Evolutionary conservation across 2,113 vertebrate genomes (phyloP), one percentile per base, ranked within the genome.

Genomic region (Ellobius talpinus): DNA sequence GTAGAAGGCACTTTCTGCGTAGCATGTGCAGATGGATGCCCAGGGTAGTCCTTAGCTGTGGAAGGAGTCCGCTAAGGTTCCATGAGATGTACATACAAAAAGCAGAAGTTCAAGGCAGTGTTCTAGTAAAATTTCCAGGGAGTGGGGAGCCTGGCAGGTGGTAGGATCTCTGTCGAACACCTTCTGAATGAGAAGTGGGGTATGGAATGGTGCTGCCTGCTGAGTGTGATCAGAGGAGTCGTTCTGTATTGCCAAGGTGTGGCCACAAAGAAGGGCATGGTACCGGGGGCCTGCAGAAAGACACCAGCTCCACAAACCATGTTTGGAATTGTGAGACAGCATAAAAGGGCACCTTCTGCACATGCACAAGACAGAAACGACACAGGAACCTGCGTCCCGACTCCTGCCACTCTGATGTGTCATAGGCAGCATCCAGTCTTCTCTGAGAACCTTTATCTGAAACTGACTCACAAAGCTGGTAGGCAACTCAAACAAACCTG

Each of bases 61-160:
- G 26, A 39, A 50, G 55, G 42, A 76, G 47, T 70, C 63, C 84
- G 61, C 0, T 3, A 47, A 70, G 87, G 50, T 72, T 58, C 33
- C 31, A 0, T 50, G 50, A 86, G 82, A 45, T 66, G 31, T 4
- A 45, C 26, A 74, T 39, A 87, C 36, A 61, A 31, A 70, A n/a
- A 66, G 29, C 45, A 74, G 45, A 79, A 96, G 87, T 82, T 96
- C 81, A 82, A 87, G 86, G 81, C 76, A 50, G 23, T 11, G 12
- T 68, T 87, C 68, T 63, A 16, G 58, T 65, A n/a, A 90, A 90
- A 76, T 63, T 81, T 65, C 87, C 58, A 4, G 76, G 81, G 87
- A 88, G 39, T 68, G 39, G 29, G 50, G 72, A 88, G 7, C 33
- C 74, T 66, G 92, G 90, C 19, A 36, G 58, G 90, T 17, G 47